Base-by-base conservation (phyloP, 2,113 vertebrate genomes). In the Aviceda subcristata region DNA sequence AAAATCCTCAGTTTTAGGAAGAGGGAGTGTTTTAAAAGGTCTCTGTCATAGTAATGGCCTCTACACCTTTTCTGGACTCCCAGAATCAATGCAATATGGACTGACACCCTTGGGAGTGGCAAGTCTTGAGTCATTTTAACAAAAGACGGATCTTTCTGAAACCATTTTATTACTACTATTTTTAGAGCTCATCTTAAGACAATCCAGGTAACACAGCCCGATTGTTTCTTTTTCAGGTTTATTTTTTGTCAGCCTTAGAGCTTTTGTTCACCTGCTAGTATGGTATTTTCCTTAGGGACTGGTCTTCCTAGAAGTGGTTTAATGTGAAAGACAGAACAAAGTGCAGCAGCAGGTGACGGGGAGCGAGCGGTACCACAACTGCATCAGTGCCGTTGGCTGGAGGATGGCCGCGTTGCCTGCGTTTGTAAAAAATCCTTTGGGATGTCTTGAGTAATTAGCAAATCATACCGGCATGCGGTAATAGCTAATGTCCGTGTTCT, bases 381-480 rank as follows among this genome's bases (percentile, higher is more conserved):
- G 17, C 39, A 29, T 17, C 26, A 1, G 34, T 6, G 0, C 43
- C 4, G 48, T 1, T 14, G 83, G 53, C 63, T 23, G 78, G 66
- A 67, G 64, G 43, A 21, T 12, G 74, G n/a, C 62, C 7, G 32
- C 0, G 10, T 38, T 32, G 21, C 4, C 63, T 36, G 72, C 14
- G 2, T 16, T 29, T 6, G 20, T 56, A 32, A 64, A 45, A n/a
- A 62, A 1, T 3, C 60, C 34, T 56, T n/a, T 6, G 73, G 53
- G 20, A 4, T 2, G 8, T 14, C 76, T 55, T 11, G 17, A 41
- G 21, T 32, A 59, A 59, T 39, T 36, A n/a, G 53, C 74, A 41
- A 32, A 15, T 7, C 16, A 16, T 8, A 6, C 32, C 4, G 66
- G 34, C 11, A 11, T 3, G 13, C 1, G 32, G 43, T 1, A 10